Conservation (phyloP, 2,888 invertebrate species). For the Julus scandinavius region DNA sequence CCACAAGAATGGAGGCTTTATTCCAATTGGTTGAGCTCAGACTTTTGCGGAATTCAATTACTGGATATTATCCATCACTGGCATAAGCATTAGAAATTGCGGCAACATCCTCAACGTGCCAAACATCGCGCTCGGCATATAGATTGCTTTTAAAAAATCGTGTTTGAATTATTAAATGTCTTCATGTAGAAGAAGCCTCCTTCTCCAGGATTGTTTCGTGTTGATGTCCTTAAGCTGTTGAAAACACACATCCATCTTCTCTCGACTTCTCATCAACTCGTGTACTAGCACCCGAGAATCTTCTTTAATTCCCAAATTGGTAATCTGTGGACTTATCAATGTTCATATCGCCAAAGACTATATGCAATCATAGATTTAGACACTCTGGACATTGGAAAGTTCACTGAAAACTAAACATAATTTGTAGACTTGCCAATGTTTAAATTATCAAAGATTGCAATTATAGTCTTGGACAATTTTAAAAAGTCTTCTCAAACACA, state of each 20-base stretch:
- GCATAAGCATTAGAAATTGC: slow-evolving; percentile 26
- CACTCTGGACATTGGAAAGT: too few relatives aligned
- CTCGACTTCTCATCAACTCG: background rate
- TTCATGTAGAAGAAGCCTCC: background rate
- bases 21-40: slow-evolving; percentile 7
- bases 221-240: background rate
- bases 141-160: slow-evolving; percentile 25
- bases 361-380: too few relatives aligned
- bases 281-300: too few relatives aligned
- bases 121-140: slow-evolving; percentile 23
- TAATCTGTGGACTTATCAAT: too few relatives aligned
- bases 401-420: too few relatives aligned
- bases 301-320: too few relatives aligned
- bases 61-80: slow-evolving; percentile 17
- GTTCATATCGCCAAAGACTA: too few relatives aligned
- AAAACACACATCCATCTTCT: background rate
- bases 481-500: too few relatives aligned
- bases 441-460: too few relatives aligned
- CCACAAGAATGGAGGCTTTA: slow-evolving; percentile 33
- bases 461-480: too few relatives aligned
- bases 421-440: too few relatives aligned
- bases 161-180: slow-evolving; percentile 14
- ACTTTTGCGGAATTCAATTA: slow-evolving; percentile 23
- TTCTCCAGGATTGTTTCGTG: background rate
- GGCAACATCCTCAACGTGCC: slow-evolving; percentile 21